Evolutionary conservation across 2,888 invertebrate genomes (phyloP).

Genomic region (Tinea semifulvella): DNA sequence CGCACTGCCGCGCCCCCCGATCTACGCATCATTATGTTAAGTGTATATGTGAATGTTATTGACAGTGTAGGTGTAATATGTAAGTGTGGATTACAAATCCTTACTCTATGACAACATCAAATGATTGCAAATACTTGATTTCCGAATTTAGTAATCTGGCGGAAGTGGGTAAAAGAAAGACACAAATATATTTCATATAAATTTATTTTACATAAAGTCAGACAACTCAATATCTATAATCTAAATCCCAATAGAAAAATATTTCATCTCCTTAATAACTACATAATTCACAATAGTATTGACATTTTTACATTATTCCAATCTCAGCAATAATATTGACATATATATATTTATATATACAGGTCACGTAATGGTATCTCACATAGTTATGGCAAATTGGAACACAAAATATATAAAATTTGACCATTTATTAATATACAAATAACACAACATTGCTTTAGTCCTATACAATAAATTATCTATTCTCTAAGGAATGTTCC

Average conservation of each 20-base stretch:
- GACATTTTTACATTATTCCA: conserved; percentile 46
- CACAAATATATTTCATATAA: conserved; percentile 26
- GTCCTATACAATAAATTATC: neutral
- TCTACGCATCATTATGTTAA: too few relatives aligned
- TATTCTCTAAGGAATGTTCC: neutral
- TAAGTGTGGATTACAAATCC: too few relatives aligned
- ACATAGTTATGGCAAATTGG: conserved; percentile 57
- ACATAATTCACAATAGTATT: conserved; percentile 36
- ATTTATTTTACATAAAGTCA: conserved; percentile 54
- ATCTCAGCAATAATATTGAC: neutral
- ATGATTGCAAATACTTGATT: too few relatives aligned
- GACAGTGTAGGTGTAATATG: too few relatives aligned
- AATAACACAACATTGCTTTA: neutral
- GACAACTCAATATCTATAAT: conserved; percentile 49
- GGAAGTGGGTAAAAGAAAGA: neutral
- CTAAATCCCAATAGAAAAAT: conserved; percentile 67
- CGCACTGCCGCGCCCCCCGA: too few relatives aligned
- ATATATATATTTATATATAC: conserved; percentile 20
- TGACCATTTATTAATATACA: too few relatives aligned
- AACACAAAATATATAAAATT: too few relatives aligned
- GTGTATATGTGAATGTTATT: too few relatives aligned
- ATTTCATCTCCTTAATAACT: conserved; percentile 44
- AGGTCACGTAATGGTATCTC: conserved; percentile 58
- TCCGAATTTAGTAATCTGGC: neutral
- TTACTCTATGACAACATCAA: too few relatives aligned